Base-by-base conservation (phyloP, 2,888 invertebrate genomes). In the Hofmannophila pseudospretella region DNA sequence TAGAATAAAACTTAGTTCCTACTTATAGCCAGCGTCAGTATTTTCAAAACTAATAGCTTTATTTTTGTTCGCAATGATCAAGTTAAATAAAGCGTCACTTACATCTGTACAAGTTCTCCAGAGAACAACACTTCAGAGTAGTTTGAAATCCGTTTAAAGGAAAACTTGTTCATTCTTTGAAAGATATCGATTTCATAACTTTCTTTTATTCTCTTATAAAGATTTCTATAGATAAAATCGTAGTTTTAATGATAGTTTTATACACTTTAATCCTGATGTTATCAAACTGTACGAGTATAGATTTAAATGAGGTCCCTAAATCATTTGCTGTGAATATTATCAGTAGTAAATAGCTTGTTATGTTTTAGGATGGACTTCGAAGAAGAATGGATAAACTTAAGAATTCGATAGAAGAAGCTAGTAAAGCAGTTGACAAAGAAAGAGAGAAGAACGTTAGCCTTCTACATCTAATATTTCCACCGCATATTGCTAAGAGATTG, bases 381-480 rank as follows among this genome's bases (percentile, higher is more conserved):
- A 89, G 96, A 53, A 91, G 96, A 49, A 97, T 98, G 97, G 97
- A 97, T 60, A 96, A 96, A 72, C 85, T 98, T 55, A 96, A 97
- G 82, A 94, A 93, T 66, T 96, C 95, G 19, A 96, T 98, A 65
- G 96, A 97, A 77, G 96, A 96, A 73, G 96, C 96, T 8, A 97
- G 95, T 62, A 90, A 92, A 53, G 97, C 97, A 0, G 97, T 97
- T 0, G 96, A 96, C 63, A 94, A 95, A 52, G 97, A 98, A 68
- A 89, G 97, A 47, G 95, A 96, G 79, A 97, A 97, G 84, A 98
- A 98, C 66, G 97, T 98, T 61, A 96, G 96, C 54, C 89, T 98
- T 5, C 89, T 98, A 35, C 96, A 97, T 77, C 89, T 97, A 66
- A 97, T 98, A 81, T 98, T 98, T 69, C 98, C 98, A 9, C 96